Conservation (phyloP, 2,797 vertebrate genomes). For the Sebastes diaconus region DNA sequence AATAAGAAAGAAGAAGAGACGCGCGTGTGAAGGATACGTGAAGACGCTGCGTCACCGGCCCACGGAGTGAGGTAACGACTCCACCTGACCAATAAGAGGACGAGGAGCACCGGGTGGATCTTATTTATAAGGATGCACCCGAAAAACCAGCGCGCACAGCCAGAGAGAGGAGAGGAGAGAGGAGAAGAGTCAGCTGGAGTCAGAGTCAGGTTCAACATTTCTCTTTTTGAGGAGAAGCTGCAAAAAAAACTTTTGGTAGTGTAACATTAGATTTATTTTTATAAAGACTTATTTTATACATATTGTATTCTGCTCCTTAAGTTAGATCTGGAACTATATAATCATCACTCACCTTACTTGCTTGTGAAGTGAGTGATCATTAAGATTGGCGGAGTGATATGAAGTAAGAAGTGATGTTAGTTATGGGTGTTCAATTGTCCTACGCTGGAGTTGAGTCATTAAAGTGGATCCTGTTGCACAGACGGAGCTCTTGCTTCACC, state of each 20-base stretch:
- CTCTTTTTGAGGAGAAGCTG: not conserved
- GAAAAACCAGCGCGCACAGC: constrained; percentile 28
- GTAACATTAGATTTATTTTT: too few species aligned
- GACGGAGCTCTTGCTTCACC: too few species aligned
- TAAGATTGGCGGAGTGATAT: too few species aligned
- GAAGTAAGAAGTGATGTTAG: too few species aligned
- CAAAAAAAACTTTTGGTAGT: not conserved
- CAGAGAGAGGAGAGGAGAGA: constrained; percentile 46
- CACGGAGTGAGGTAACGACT: constrained; percentile 89
- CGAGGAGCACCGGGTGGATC: constrained; percentile 60
- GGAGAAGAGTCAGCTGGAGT: constrained; percentile 13
- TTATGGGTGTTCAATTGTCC: too few species aligned
- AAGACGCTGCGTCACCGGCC: constrained; percentile 94
- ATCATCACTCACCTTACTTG: too few species aligned
- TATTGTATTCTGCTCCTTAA: too few species aligned
- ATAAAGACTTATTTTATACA: too few species aligned
- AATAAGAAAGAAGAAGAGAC: constrained; percentile 93
- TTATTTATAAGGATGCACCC: constrained; percentile 69
- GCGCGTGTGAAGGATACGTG: constrained; percentile 95
- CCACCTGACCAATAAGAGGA: constrained; percentile 95
- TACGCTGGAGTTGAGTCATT: too few species aligned
- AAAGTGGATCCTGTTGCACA: too few species aligned
- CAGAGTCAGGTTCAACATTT: constrained; percentile 32
- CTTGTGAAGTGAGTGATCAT: too few species aligned
- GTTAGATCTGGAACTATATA: too few species aligned